Base-by-base conservation (phyloP, 2,797 vertebrate genomes). In the Forpus xanthops region DNA sequence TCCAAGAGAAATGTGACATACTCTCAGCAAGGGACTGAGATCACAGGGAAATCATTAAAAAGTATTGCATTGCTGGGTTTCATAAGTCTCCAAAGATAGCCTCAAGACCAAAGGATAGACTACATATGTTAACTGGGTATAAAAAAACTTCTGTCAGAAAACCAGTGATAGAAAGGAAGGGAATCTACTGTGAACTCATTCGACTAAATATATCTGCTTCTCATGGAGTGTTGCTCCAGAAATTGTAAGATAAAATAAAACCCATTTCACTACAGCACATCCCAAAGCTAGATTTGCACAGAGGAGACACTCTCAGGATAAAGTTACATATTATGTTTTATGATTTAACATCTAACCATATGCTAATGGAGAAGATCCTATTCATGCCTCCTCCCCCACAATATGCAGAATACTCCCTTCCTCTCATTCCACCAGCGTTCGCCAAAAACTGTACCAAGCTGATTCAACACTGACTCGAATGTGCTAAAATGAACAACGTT, bases 401-500 rank as follows among this genome's bases (percentile, higher is more conserved):
- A 89, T 13, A 93, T 41, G 56, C 68, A 93, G 76, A 93, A 67
- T 83, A 81, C 45, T 89, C 86, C 78, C 25, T 80, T 76, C 65
- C 35, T 89, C 74, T 61, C 72, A 52, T 85, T 87, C 64, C 67
- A 70, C 58, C 66, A 23, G 61, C 1, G 24, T 64, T 72, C 7
- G 12, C 84, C 86, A 87, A 86, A 87, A 93, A 70, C 13, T 6
- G 3, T 18, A 93, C 55, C 44, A 41, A 82, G 84, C 78, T 87
- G 74, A 93, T 66, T 90, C 58, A 86, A 88, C n/a, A 58, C 41
- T 27, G 47, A 76, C 41, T 67, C 0, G 0, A 67, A 89, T 10
- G 52, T 65, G 78, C 65, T 77, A 92, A 96, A 93, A 93, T 53
- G 61, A 96, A 74, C 87, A 91, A 77, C 33, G n/a, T 91, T 71